Evolutionary conservation across 2,113 vertebrate genomes (phyloP).

Genomic region (Cyphomyrus plagiostoma): DNA sequence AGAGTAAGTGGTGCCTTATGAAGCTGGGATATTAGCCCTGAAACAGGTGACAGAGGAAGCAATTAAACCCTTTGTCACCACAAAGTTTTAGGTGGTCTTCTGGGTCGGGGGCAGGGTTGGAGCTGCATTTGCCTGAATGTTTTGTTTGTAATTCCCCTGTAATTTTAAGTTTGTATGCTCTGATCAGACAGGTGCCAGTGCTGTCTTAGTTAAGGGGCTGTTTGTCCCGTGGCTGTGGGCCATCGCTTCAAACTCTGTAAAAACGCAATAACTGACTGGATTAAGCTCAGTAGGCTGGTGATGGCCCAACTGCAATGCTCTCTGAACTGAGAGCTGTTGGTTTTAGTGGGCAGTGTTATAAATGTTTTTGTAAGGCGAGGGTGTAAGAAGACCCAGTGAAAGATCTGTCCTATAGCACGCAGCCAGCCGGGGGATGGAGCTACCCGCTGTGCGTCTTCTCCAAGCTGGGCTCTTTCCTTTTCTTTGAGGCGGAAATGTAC

Average conservation of each 20-base stretch:
- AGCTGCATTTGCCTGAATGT: background rate
- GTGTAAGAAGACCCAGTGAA: background rate
- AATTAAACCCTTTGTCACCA: background rate
- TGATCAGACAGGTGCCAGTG: background rate
- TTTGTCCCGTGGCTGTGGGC: background rate
- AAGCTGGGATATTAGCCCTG: background rate
- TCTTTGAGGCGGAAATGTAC: conserved; percentile 48
- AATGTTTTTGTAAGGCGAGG: background rate
- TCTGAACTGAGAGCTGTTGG: conserved; percentile 4
- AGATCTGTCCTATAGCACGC: background rate
- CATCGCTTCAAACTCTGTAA: background rate
- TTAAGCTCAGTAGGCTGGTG: background rate
- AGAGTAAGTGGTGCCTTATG: background rate
- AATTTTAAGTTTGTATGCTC: background rate
- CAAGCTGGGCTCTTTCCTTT: conserved; percentile 28
- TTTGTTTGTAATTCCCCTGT: background rate
- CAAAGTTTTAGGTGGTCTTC: background rate
- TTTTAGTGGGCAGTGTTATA: conserved; percentile 20
- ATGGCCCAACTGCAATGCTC: background rate
- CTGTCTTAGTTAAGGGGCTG: background rate
- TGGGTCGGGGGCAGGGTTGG: background rate
- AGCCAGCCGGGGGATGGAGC: background rate
- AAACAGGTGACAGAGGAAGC: background rate
- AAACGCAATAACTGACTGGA: background rate
- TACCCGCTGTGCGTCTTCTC: background rate